Evolutionary conservation across 2,888 invertebrate genomes (phyloP).

Genomic region (Ephialtes manifestator): DNA sequence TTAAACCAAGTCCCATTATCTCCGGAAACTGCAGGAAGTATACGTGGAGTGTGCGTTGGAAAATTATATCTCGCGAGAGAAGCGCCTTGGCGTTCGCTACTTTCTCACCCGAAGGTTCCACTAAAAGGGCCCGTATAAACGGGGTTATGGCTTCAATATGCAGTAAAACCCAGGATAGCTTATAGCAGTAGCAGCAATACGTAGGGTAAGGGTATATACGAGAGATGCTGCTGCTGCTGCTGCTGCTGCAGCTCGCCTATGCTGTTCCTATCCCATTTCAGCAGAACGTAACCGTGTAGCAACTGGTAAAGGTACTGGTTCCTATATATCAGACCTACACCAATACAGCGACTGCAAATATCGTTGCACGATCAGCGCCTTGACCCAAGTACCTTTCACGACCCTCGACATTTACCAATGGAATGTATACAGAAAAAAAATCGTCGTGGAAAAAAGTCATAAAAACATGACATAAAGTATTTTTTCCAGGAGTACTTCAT

Average conservation of each 20-base stretch:
- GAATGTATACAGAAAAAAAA: not conserved
- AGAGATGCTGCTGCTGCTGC: not conserved
- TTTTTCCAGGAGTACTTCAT: not conserved
- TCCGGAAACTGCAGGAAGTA: conserved; percentile 70
- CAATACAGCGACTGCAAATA: not conserved
- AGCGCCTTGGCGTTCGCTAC: conserved; percentile 60
- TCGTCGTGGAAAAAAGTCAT: not conserved
- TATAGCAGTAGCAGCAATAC: conserved; percentile 66
- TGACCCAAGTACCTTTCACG: conserved; percentile 21
- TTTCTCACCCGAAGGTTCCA: conserved; percentile 74
- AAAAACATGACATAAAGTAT: conserved; percentile 1
- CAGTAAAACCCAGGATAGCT: conserved; percentile 79
- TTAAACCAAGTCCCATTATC: conserved; percentile 72
- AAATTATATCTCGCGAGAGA: conserved; percentile 57
- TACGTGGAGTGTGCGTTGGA: conserved; percentile 29
- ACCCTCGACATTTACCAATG: conserved; percentile 2
- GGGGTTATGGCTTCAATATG: conserved; percentile 81
- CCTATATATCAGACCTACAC: not conserved
- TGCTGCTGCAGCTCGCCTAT: conserved; percentile 22
- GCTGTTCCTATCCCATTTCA: conserved; percentile 54
- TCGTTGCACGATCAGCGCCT: conserved; percentile 5
- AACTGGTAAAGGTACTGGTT: conserved; percentile 6
- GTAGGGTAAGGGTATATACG: conserved; percentile 36
- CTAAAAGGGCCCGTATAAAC: conserved; percentile 79
- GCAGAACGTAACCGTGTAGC: conserved; percentile 21